Evolutionary conservation across 2,113 vertebrate genomes (phyloP).

Genomic region (Ceyx cyanopectus): DNA sequence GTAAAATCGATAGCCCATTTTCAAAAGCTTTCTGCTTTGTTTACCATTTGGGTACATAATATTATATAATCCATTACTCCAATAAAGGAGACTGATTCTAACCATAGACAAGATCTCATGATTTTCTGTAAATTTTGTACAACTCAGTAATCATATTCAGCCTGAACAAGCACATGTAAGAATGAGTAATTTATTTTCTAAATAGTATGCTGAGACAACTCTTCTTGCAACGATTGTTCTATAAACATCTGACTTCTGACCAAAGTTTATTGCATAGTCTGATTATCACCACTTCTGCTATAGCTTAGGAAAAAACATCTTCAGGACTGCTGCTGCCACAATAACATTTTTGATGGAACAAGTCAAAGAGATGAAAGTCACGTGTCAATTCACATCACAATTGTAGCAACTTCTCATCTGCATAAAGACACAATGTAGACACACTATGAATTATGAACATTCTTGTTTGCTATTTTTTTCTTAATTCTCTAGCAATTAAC

Average conservation of each 20-base stretch:
- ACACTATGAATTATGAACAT: not conserved
- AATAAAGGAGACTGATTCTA: not conserved
- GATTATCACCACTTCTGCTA: not conserved
- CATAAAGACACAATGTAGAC: not conserved
- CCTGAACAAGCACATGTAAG: not conserved
- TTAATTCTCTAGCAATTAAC: not conserved
- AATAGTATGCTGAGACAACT: not conserved
- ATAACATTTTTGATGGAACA: not conserved
- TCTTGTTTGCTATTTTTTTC: not conserved
- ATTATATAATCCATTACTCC: not conserved
- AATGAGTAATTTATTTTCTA: not conserved
- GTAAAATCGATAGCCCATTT: not conserved
- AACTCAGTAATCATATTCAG: not conserved
- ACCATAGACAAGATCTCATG: not conserved
- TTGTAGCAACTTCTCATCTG: not conserved
- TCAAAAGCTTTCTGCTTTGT: not conserved
- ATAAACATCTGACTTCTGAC: not conserved
- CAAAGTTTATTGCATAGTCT: not conserved
- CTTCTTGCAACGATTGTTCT: not conserved
- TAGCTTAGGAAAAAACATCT: not conserved
- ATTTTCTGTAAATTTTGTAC: not conserved
- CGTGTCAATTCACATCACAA: not conserved
- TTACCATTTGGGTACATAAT: not conserved
- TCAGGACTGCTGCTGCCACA: not conserved
- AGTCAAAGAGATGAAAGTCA: not conserved